A percentile compares a stretch with the other conserved stretches of the same genome.
Conservation (phyloP, 2,797 vertebrate species). For the Trichosurus vulpecula region DNA sequence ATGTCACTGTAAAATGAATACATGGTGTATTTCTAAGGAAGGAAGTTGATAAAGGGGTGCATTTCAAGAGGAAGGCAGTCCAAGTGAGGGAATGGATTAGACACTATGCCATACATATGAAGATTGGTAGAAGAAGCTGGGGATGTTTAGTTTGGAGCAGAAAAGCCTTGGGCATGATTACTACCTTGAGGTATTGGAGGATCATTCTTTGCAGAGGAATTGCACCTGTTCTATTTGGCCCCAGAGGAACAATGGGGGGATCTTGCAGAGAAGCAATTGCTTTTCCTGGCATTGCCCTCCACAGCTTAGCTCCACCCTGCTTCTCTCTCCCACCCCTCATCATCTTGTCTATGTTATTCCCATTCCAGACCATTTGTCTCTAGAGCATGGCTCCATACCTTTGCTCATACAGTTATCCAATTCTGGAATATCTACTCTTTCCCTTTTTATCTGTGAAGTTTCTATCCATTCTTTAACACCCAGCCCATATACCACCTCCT, state of each 20-base stretch:
- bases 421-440: neutral
- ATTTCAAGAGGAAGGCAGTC: neutral
- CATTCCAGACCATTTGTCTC: neutral
- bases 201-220: neutral
- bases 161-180: neutral
- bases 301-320: neutral
- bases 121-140: neutral
- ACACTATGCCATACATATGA: neutral
- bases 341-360: neutral
- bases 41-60: neutral
- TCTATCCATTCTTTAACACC: neutral
- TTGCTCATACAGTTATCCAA: neutral
- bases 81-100: neutral
- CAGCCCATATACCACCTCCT: neutral
- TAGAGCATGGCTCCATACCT: neutral
- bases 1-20: conserved; percentile 11
- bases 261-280: neutral
- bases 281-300: neutral
- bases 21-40: neutral
- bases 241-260: neutral
- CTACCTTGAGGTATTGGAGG: neutral
- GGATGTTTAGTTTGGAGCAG: neutral
- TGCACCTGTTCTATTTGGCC: neutral
- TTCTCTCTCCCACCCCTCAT: neutral
- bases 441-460: neutral